These are phyloP conservation scores for Thereva unica DNA, from an alignment of 2,888 invertebrate species.

Conservation along the genomic window DNA sequence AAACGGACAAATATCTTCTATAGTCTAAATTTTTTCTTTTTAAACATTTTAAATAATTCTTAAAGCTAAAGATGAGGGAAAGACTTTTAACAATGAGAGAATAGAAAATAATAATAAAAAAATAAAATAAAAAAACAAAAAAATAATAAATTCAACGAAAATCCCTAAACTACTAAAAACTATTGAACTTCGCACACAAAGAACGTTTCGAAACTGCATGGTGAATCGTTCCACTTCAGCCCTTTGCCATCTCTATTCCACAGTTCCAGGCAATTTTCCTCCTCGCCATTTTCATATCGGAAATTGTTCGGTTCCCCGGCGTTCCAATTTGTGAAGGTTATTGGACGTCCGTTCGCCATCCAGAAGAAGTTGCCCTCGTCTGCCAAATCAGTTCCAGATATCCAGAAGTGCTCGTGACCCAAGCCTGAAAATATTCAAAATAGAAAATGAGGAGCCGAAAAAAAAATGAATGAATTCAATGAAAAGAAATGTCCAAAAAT, in stretches of 20 bases:
- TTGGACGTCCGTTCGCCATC: conserved; percentile 88
- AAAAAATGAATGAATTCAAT: no score
- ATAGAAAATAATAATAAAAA: no score
- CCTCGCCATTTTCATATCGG: conserved; percentile 85
- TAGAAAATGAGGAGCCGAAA: no score
- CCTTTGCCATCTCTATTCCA: conserved; percentile 92
- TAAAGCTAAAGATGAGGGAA: conserved; percentile 28
- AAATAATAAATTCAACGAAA: no score
- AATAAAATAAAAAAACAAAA: no score
- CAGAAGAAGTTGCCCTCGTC: conserved; percentile 91
- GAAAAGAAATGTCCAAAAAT: no score
- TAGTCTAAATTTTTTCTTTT: background rate
- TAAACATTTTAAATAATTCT: conserved; percentile 24
- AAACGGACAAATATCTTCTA: conserved; percentile 18
- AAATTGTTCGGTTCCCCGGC: conserved; percentile 93
- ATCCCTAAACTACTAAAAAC: background rate
- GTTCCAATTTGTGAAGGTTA: conserved; percentile 92
- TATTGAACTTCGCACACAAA: conserved; percentile 84
- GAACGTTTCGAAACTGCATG: conserved; percentile 90
- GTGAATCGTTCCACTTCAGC: conserved; percentile 91
- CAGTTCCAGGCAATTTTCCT: conserved; percentile 87
- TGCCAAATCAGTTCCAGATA: conserved; percentile 87
- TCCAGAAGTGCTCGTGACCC: conserved; percentile 92
- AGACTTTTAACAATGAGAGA: conserved; percentile 1
- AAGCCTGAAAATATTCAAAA: conserved; percentile 64